Percentiles rank a stretch among this genome's conserved stretches.
Conservation (phyloP, 2,888 invertebrate species). For the Yponomeuta evonymella region DNA sequence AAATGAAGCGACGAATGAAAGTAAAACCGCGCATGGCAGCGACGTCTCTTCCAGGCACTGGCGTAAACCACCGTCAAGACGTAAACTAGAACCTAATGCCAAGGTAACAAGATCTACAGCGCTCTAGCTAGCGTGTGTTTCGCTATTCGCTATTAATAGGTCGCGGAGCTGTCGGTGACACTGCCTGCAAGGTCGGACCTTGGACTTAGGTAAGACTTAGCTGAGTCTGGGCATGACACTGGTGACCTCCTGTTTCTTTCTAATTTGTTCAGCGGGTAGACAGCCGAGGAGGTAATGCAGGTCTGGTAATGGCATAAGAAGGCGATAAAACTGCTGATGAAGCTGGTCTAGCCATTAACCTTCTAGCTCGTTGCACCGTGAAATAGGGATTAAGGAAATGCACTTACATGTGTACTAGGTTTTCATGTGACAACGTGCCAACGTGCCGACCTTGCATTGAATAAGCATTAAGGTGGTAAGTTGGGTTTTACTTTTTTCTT, state of each 20-base stretch:
- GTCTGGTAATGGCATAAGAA: not conserved
- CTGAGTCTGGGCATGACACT: not conserved
- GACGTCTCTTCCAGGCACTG: not conserved
- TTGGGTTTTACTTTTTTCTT: too few relatives aligned
- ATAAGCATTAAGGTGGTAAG: too few relatives aligned
- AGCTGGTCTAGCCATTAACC: not conserved
- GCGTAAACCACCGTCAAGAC: not conserved
- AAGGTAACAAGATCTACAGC: not conserved
- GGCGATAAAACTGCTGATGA: not conserved
- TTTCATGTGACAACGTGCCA: too few relatives aligned
- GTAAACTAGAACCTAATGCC: not conserved
- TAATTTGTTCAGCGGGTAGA: not conserved
- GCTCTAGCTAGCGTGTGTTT: not conserved
- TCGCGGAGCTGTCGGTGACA: not conserved
- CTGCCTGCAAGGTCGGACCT: conserved; percentile 9
- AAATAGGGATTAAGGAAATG: not conserved
- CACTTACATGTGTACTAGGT: not conserved
- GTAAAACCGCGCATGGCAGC: not conserved
- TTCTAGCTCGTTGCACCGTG: not conserved
- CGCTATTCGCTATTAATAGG: not conserved
- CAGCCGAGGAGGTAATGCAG: not conserved
- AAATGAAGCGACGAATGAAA: not conserved
- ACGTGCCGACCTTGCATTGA: too few relatives aligned
- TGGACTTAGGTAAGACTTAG: conserved; percentile 8
- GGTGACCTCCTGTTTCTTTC: not conserved